Evolutionary conservation across 1,140 invertebrate genomes (phyloP).

Genomic region (Aethina tumida): DNA sequence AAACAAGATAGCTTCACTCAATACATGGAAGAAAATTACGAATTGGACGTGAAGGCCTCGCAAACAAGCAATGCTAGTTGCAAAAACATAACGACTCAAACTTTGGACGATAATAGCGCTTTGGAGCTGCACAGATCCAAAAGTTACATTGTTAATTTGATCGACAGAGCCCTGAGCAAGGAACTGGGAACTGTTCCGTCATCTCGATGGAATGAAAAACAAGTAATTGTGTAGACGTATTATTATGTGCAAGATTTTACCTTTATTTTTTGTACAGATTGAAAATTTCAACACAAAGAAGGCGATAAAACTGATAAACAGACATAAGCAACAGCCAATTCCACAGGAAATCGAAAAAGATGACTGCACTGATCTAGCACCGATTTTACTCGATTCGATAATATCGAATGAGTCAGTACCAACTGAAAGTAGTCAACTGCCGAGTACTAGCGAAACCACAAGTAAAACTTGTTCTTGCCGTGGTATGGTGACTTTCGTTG

Average conservation of each 20-base stretch:
- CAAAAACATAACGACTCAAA: neutral
- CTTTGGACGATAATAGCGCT: slow-evolving; percentile 21
- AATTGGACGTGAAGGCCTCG: neutral
- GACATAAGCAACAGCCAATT: slow-evolving; percentile 11
- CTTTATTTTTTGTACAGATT: slow-evolving; percentile 16
- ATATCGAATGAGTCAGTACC: slow-evolving; percentile 15
- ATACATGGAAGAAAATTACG: neutral
- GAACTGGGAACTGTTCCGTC: slow-evolving; percentile 30
- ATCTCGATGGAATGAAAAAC: too few relatives aligned
- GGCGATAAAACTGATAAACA: slow-evolving; percentile 23
- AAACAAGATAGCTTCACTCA: neutral
- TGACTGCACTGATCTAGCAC: slow-evolving; percentile 23
- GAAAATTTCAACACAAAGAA: slow-evolving; percentile 19
- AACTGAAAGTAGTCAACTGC: too few relatives aligned
- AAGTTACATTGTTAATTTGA: slow-evolving; percentile 37
- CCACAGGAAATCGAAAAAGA: slow-evolving; percentile 15
- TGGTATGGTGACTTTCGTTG: too few relatives aligned
- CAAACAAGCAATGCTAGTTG: neutral
- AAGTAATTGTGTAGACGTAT: too few relatives aligned
- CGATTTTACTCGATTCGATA: slow-evolving; percentile 21
- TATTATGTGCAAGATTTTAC: too few relatives aligned
- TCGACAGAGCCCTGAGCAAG: slow-evolving; percentile 35
- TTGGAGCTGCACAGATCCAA: slow-evolving; percentile 37
- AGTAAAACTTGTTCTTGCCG: too few relatives aligned
- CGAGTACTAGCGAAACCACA: too few relatives aligned